These are phyloP conservation scores for Glyphotaelius pellucidus DNA, from an alignment of 2,888 invertebrate genomes.

Conservation along the genomic window DNA sequence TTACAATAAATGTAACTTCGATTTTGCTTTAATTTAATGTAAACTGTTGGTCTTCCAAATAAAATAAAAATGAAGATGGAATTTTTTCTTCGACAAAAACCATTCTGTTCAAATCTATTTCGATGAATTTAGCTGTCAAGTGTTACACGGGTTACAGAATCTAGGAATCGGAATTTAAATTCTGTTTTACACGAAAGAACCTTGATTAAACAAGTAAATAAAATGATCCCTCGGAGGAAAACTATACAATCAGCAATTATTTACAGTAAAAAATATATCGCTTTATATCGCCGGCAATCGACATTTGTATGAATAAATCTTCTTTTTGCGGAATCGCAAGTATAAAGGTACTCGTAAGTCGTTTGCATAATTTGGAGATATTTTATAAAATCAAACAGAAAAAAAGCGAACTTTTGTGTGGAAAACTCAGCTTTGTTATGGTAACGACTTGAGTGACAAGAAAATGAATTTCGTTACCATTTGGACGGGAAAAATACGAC, in stretches of 20 bases:
- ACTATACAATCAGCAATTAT: not conserved
- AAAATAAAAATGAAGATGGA: not conserved
- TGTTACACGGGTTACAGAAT: not conserved
- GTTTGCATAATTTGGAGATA: not conserved
- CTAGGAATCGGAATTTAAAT: not conserved
- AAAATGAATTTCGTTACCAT: not conserved
- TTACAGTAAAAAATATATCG: not conserved
- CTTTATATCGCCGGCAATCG: not conserved
- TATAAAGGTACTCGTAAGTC: not conserved
- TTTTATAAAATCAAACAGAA: slow-evolving; percentile 10
- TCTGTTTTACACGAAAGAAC: not conserved
- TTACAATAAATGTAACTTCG: too few relatives aligned
- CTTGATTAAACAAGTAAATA: not conserved
- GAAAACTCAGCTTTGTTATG: not conserved
- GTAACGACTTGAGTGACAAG: not conserved
- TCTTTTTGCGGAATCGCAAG: not conserved
- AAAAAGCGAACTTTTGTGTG: not conserved
- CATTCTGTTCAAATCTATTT: not conserved
- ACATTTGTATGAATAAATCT: not conserved
- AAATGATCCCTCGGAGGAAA: not conserved
- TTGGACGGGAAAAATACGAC: not conserved
- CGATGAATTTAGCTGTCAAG: not conserved
- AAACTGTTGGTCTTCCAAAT: too few relatives aligned
- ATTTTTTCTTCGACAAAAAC: not conserved
- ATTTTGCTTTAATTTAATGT: too few relatives aligned